Conservation (phyloP, 2,888 invertebrate genomes). For the Colletes collaris region DNA sequence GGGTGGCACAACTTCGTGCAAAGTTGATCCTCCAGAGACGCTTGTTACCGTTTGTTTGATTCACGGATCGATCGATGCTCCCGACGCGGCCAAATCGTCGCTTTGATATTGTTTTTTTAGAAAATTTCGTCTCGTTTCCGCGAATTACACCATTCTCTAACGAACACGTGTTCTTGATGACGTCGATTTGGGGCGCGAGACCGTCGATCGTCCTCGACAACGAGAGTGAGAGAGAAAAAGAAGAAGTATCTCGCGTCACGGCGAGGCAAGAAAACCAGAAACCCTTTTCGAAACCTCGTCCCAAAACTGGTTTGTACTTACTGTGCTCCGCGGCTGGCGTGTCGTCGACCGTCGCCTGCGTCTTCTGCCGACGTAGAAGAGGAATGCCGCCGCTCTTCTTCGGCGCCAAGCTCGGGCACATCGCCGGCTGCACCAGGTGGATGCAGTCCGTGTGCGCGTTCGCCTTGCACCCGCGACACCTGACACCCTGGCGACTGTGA, state of each 20-base stretch:
- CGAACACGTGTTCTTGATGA: too few species aligned
- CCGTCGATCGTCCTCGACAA: slow-evolving; percentile 42
- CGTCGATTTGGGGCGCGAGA: background rate
- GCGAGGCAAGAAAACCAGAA: slow-evolving; percentile 10
- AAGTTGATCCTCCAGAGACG: slow-evolving; percentile 22
- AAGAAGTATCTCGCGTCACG: background rate
- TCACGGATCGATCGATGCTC: slow-evolving; percentile 43
- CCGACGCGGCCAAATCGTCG: background rate
- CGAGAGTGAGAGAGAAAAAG: slow-evolving; percentile 22
- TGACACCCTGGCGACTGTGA: slow-evolving; percentile 95
- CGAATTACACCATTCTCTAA: background rate
- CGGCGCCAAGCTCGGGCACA: slow-evolving; percentile 87
- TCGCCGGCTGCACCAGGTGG: slow-evolving; percentile 89
- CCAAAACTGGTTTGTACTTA: slow-evolving; percentile 84
- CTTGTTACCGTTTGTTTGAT: slow-evolving; percentile 18
- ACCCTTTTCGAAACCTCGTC: background rate
- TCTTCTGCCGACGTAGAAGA: slow-evolving; percentile 93
- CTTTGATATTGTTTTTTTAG: too few species aligned
- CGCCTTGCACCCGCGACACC: slow-evolving; percentile 95
- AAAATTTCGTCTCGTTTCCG: too few species aligned
- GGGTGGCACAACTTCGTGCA: slow-evolving; percentile 35
- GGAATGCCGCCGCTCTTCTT: slow-evolving; percentile 80
- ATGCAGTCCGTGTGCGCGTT: slow-evolving; percentile 95
- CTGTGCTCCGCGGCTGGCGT: slow-evolving; percentile 90
- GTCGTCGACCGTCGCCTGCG: slow-evolving; percentile 87